Base-by-base conservation (phyloP, 2,888 invertebrate species). In the Norana najaformis region DNA sequence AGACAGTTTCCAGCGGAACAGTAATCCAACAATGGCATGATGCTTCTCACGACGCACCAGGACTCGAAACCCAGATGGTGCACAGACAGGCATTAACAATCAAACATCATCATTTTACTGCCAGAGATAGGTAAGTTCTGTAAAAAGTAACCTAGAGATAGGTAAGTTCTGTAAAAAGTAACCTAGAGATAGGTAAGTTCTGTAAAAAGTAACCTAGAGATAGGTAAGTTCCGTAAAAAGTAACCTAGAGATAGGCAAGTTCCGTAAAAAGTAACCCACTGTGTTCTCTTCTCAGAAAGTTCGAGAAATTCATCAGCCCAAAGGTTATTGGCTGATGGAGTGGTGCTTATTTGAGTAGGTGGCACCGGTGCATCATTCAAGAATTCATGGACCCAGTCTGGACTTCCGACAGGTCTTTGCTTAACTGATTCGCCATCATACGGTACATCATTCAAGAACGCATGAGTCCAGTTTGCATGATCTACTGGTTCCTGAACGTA, bases 281-380 rank as follows among this genome's bases (percentile, higher is more conserved):
- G 35, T 36, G 85, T 37, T 85, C 85, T 35, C 37, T 85, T 85
- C 85, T 85, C 85, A 5, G 34, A 16, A 37, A n/a, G 37, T 13
- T 85, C 85, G 8, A 85, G 85, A 85, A 85, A 85, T 85, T 85
- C 85, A 23, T 85, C 85, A 3, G 85, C 85, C 85, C 85, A 85
- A 23, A 85, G 30, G 69, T 69, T 69, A n/a, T 69, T 13, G 69
- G n/a, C 13, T 16, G 69, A 69, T n/a, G 69, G 69, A 69, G 69
- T 13, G 30, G 69, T 8, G 11, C n/a, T 69, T 69, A n/a, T 69
- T n/a, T n/a, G 69, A 11, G 11, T n/a, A 69, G 69, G n/a, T 69
- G 69, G n/a, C 11, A 69, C 23, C 30, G 53, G 11, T 13, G 3
- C 69, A 30, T 69, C 69, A n/a, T 69, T n/a, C 6, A 8, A 0